A percentile compares a stretch with the other conserved stretches of the same genome.
Evolutionary conservation across 1,140 invertebrate species (phyloP).

Genomic region (Cotesia chilonis): DNA sequence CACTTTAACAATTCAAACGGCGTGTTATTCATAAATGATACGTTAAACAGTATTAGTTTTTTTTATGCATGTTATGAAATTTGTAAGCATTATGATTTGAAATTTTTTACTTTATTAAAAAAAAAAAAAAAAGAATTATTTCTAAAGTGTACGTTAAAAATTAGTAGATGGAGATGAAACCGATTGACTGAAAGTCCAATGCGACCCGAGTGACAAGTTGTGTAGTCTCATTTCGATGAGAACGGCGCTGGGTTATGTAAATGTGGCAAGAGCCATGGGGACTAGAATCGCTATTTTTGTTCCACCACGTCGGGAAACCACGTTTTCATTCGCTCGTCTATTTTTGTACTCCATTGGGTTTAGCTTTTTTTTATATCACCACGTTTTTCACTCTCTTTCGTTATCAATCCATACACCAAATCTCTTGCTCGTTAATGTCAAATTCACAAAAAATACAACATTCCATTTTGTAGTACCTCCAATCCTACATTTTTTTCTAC

Average conservation of each 20-base stretch:
- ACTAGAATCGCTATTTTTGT: slow-evolving; percentile 46
- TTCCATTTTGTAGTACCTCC: too few species aligned
- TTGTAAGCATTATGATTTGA: too few species aligned
- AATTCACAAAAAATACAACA: slow-evolving; percentile 9
- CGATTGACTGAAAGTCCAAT: slow-evolving; percentile 1
- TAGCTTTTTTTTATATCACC: slow-evolving; percentile 30
- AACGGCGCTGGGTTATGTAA: slow-evolving; percentile 46
- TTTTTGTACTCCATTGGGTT: slow-evolving; percentile 37
- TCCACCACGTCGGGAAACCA: slow-evolving; percentile 44
- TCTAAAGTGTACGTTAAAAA: not conserved
- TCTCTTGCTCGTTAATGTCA: slow-evolving; percentile 9
- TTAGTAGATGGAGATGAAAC: not conserved
- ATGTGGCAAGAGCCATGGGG: slow-evolving; percentile 40
- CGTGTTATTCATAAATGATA: not conserved
- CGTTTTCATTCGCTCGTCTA: slow-evolving; percentile 46
- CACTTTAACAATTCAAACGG: too few species aligned
- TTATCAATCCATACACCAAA: slow-evolving; percentile 22
- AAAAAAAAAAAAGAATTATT: too few species aligned
- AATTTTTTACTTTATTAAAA: too few species aligned
- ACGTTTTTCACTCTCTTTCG: slow-evolving; percentile 32
- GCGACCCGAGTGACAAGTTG: not conserved
- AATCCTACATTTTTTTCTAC: too few species aligned
- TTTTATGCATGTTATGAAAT: too few species aligned
- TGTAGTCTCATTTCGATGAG: slow-evolving; percentile 11
- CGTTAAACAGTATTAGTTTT: too few species aligned